These are phyloP conservation scores for Phalacrocorax carbo DNA, from an alignment of 2,113 vertebrate genomes.

Conservation along the genomic window DNA sequence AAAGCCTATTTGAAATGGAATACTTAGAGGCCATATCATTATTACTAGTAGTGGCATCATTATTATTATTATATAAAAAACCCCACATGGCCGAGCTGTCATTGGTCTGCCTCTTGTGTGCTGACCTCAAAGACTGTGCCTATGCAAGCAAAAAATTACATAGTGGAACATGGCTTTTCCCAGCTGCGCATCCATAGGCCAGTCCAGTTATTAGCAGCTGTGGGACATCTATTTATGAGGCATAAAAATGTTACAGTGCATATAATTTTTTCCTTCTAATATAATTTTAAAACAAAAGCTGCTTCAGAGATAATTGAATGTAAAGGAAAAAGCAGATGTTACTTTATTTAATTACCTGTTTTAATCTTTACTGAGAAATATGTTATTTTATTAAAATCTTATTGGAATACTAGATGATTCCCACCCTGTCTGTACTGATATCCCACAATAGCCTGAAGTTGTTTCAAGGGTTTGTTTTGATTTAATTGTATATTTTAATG, in stretches of 20 bases:
- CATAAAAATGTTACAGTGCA: not conserved
- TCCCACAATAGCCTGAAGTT: not conserved
- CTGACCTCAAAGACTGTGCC: constrained; percentile 4
- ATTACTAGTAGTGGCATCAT: too few relatives aligned
- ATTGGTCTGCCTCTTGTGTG: not conserved
- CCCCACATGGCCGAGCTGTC: not conserved
- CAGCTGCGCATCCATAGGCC: not conserved
- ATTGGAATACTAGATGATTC: not conserved
- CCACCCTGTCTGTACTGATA: not conserved
- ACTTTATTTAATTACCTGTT: not conserved
- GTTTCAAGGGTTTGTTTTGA: not conserved
- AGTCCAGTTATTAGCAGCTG: not conserved
- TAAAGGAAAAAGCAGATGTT: constrained; percentile 7
- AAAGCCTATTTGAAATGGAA: constrained; percentile 41
- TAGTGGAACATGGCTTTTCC: not conserved
- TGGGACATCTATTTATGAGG: not conserved
- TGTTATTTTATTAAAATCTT: not conserved
- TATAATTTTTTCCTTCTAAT: not conserved
- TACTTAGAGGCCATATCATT: not conserved
- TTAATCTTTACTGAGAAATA: constrained; percentile 25
- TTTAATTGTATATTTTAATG: constrained; percentile 3
- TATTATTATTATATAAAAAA: not conserved
- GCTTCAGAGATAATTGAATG: not conserved
- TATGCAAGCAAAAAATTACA: not conserved
- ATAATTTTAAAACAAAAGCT: not conserved